These are phyloP conservation scores for Ypsolopha sequella DNA, from an alignment of 2,888 invertebrate genomes.

Conservation along the genomic window DNA sequence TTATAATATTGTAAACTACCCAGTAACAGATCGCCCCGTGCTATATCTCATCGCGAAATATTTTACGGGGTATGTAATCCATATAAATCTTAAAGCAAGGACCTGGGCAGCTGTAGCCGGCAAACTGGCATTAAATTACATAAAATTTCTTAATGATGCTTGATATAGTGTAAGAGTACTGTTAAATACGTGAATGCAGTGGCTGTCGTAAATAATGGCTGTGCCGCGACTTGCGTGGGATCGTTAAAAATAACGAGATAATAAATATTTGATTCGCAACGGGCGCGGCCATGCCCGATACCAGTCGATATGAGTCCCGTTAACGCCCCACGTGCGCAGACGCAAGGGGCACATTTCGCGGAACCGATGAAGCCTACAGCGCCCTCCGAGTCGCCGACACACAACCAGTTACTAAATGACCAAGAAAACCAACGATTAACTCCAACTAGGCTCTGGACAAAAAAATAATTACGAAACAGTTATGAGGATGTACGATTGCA, in stretches of 20 bases:
- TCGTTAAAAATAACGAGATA: constrained; percentile 30
- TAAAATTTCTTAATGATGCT: not conserved
- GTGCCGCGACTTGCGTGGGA: constrained; percentile 18
- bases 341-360: not conserved
- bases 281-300: constrained; percentile 7
- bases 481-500: too few species aligned
- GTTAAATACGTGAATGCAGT: constrained; percentile 13
- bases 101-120: too few species aligned
- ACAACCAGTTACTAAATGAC: not conserved
- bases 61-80: too few species aligned
- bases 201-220: constrained; percentile 16
- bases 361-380: not conserved
- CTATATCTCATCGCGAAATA: too few species aligned
- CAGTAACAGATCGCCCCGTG: too few species aligned
- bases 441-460: not conserved
- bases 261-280: constrained; percentile 23
- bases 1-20: too few species aligned
- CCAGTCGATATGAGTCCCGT: constrained; percentile 3
- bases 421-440: constrained; percentile 2
- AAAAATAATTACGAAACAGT: too few species aligned
- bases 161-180: constrained; percentile 1
- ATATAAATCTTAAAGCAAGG: too few species aligned
- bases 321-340: constrained; percentile 4
- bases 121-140: not conserved
- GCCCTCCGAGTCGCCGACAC: not conserved